Base-by-base conservation (phyloP, 2,113 vertebrate species). In the Gila orcuttii region DNA sequence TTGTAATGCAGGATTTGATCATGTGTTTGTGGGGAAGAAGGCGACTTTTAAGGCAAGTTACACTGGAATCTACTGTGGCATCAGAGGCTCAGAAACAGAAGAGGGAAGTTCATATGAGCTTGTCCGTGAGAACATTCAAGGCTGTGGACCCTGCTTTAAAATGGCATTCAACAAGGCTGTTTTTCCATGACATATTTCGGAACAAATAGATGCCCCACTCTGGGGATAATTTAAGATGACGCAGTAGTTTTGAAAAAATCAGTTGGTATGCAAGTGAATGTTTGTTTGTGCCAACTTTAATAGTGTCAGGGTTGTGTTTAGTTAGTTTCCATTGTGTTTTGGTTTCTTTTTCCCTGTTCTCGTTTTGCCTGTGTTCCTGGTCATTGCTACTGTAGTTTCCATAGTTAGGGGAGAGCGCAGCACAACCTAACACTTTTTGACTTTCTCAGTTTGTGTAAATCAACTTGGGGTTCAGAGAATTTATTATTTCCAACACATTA, bases 131-230 rank as follows among this genome's bases (percentile, higher is more conserved):
- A 62, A 79, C 17, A 64, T 84, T 76, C 52, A 71, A 33, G 59
- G 66, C 15, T 80, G 39, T 17, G 66, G 15, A 83, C 68, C 69
- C 57, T 25, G 25, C 60, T 83, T 57, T 83, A 1, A 87, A 87
- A 83, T 86, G 31, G 23, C 23, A n/a, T 5, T 33, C 33, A 55
- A 66, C 52, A 25, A 36, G 64, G 31, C 45, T 77, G 15, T 10
- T 62, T 79, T 86, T 66, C 66, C 66, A 75, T 77, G 60, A 85
- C 74, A 83, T 60, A 64, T 36, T 83, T 88, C 6, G n/a, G 45
- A 79, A 45, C 10, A n/a, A 64, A 68, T 21, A 71, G 36, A 62
- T 85, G 39, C 47, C 47, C 28, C 5, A 60, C 47, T 82, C 52
- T 47, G 28, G 31, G 23, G n/a, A 76, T 21, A 2, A 39, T 85